phyloP scores from a whole-genome alignment of 2,113 vertebrate genomes.

The Pycnonotus jocosus region DNA sequence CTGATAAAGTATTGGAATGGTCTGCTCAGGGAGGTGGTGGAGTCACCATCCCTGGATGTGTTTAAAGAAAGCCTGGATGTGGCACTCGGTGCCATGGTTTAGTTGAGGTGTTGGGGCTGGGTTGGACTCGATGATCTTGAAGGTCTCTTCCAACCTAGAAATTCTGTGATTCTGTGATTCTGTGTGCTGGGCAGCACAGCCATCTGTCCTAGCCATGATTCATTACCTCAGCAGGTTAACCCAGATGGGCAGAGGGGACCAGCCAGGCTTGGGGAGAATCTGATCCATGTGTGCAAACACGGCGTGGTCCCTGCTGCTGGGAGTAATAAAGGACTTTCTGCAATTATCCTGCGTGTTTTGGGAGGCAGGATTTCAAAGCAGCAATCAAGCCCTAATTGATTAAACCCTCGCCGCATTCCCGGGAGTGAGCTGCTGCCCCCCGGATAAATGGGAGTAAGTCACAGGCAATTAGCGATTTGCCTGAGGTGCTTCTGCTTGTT shows the following conservation, averaged over 20 bases:
- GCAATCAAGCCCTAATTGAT: conserved; percentile 1
- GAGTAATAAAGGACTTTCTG: not conserved
- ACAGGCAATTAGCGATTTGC: conserved; percentile 24
- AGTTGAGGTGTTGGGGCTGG: too few relatives aligned
- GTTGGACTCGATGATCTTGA: too few relatives aligned
- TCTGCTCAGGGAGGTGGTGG: too few relatives aligned
- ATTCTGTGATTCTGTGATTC: too few relatives aligned
- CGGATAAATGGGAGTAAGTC: not conserved
- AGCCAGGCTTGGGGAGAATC: not conserved
- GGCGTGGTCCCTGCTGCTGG: not conserved
- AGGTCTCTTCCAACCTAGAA: too few relatives aligned
- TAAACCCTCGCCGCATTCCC: not conserved
- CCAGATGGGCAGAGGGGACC: not conserved
- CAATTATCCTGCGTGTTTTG: not conserved
- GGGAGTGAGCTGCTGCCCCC: not conserved
- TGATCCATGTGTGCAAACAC: fast-evolving
- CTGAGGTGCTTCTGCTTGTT: not conserved
- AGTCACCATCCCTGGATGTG: too few relatives aligned
- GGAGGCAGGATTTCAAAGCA: conserved; percentile 18
- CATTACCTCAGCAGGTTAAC: not conserved
- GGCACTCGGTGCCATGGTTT: too few relatives aligned
- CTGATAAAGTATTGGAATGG: too few relatives aligned
- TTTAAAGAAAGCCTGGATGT: too few relatives aligned
- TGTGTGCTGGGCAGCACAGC: not conserved
- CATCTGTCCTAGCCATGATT: not conserved